A percentile compares a stretch with the other conserved stretches of the same genome.
These are phyloP conservation scores for Nibea albiflora DNA, from an alignment of 2,113 vertebrate species.

Conservation along the genomic window DNA sequence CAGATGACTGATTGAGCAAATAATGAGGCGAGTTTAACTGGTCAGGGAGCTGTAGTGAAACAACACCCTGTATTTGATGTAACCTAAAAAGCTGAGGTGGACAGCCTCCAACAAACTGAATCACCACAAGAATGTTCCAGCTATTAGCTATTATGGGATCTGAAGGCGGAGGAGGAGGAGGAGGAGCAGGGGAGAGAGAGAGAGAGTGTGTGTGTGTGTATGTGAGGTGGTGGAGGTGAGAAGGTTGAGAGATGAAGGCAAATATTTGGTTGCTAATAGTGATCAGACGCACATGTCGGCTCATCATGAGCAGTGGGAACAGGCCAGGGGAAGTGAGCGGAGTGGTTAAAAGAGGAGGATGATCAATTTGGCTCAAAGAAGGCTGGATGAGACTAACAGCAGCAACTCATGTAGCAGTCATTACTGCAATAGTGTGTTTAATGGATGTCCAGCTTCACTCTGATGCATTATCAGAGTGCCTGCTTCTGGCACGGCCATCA, in stretches of 20 bases:
- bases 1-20: neutral
- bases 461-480: constrained; percentile 22
- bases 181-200: too few relatives aligned
- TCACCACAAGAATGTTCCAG: constrained; percentile 48
- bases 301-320: neutral
- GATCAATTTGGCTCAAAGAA: constrained; percentile 10
- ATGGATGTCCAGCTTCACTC: constrained; percentile 17
- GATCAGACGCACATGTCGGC: constrained; percentile 48
- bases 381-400: constrained; percentile 25
- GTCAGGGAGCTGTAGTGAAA: neutral
- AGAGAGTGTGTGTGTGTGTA: constrained; percentile 5
- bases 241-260: constrained; percentile 27
- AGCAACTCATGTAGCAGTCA: constrained; percentile 12
- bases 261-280: constrained; percentile 54
- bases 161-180: constrained; percentile 22
- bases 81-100: constrained; percentile 18
- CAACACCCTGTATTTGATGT: constrained; percentile 5
- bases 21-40: neutral
- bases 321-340: neutral
- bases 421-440: neutral
- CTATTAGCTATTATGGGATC: constrained; percentile 32
- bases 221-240: constrained; percentile 5
- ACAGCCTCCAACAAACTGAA: constrained; percentile 40
- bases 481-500: constrained; percentile 10
- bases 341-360: constrained; percentile 14